These are phyloP conservation scores for Anastrepha obliqua DNA, from an alignment of 1,140 invertebrate species.

Conservation along the genomic window DNA sequence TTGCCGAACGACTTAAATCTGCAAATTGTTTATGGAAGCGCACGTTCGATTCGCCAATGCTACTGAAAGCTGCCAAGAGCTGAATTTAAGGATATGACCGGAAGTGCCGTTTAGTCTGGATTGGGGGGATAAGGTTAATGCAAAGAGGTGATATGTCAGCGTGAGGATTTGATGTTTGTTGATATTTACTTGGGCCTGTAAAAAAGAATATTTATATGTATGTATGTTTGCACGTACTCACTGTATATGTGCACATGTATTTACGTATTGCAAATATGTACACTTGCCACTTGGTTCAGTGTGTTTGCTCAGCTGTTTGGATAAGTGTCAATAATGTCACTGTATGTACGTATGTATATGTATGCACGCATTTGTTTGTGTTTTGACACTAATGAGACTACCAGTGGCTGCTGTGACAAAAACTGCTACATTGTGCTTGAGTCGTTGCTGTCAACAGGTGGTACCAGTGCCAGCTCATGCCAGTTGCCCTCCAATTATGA, in stretches of 20 bases:
- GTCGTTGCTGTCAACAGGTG: conserved; percentile 24
- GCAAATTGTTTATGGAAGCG: conserved; percentile 42
- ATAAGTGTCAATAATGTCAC: conserved; percentile 51
- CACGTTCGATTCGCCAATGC: conserved; percentile 19
- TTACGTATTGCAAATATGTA: conserved; percentile 26
- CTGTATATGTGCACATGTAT: not conserved
- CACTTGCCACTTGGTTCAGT: conserved; percentile 27
- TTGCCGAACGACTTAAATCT: conserved; percentile 40
- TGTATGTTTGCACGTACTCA: not conserved
- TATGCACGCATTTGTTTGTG: conserved; percentile 35
- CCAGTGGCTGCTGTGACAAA: conserved; percentile 32
- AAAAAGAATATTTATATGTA: not conserved
- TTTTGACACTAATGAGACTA: conserved; percentile 51
- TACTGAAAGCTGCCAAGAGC: not conserved
- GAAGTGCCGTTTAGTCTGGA: conserved; percentile 23
- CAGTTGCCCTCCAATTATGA: conserved; percentile 43
- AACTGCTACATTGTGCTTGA: not conserved
- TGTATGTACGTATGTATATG: not conserved
- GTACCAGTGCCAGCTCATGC: not conserved
- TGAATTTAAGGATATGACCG: conserved; percentile 39
- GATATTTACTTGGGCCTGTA: conserved; percentile 29
- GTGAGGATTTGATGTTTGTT: conserved; percentile 41
- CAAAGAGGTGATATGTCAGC: not conserved
- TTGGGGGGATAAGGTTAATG: not conserved
- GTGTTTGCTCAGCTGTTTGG: conserved; percentile 45